These are phyloP conservation scores for human (Homo sapiens) DNA, from an alignment of 2,113 vertebrate species.

Conservation along the genomic window GRCh38 chr13:53518501-53519000, in stretches of 20 bases:
- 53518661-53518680: background rate
- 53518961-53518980: background rate
- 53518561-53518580: background rate
- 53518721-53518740: fast-evolving
- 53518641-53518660: background rate
- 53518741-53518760: background rate
- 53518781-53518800: background rate
- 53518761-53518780: background rate
- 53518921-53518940: background rate
- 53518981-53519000: background rate
- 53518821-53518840: background rate
- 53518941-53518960: background rate
- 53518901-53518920: background rate
- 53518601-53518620: background rate
- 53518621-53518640: background rate
- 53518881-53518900: background rate
- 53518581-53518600: background rate
- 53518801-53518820: background rate
- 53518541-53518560: background rate
- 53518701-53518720: background rate
- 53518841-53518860: background rate
- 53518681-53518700: background rate
- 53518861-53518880: background rate
- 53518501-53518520: background rate
- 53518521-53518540: background rate